A percentile compares a stretch with the other conserved stretches of the same genome.
Evolutionary conservation across 2,888 invertebrate genomes (phyloP).

Genomic region (Macrophya alboannulata): DNA sequence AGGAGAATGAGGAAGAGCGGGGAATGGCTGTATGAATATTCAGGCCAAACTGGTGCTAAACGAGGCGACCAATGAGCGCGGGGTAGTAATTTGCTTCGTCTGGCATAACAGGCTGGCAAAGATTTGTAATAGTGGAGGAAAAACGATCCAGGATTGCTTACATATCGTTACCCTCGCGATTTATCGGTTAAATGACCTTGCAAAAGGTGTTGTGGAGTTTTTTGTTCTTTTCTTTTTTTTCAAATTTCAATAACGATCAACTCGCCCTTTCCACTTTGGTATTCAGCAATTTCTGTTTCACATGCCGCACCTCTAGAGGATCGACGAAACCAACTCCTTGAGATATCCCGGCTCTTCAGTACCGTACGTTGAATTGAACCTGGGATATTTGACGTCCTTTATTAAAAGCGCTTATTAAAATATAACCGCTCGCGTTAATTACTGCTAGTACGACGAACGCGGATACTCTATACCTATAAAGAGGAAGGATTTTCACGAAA

Average conservation of each 20-base stretch:
- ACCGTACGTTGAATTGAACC: background rate
- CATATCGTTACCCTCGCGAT: background rate
- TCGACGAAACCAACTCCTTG: background rate
- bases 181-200: background rate
- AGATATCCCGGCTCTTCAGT: background rate
- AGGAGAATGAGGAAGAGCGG: background rate
- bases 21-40: slow-evolving; percentile 74
- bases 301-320: background rate
- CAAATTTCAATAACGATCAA: background rate
- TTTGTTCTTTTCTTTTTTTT: background rate
- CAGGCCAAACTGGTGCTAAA: slow-evolving; percentile 78
- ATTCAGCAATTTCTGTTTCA: background rate
- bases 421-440: slow-evolving; percentile 68
- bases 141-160: background rate
- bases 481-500: slow-evolving; percentile 42
- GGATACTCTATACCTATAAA: slow-evolving; percentile 2
- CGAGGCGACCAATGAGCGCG: slow-evolving; percentile 76
- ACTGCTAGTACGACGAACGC: slow-evolving; percentile 15
- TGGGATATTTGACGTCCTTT: slow-evolving; percentile 65
- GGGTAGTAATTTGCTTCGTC: slow-evolving; percentile 51
- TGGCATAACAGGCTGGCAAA: slow-evolving; percentile 25
- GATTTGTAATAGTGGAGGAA: slow-evolving; percentile 19
- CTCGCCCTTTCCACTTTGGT: background rate
- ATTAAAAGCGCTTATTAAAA: slow-evolving; percentile 68
- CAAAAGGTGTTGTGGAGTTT: background rate